These are phyloP conservation scores for Megaceryle alcyon DNA, from an alignment of 2,797 vertebrate genomes.

Conservation along the genomic window DNA sequence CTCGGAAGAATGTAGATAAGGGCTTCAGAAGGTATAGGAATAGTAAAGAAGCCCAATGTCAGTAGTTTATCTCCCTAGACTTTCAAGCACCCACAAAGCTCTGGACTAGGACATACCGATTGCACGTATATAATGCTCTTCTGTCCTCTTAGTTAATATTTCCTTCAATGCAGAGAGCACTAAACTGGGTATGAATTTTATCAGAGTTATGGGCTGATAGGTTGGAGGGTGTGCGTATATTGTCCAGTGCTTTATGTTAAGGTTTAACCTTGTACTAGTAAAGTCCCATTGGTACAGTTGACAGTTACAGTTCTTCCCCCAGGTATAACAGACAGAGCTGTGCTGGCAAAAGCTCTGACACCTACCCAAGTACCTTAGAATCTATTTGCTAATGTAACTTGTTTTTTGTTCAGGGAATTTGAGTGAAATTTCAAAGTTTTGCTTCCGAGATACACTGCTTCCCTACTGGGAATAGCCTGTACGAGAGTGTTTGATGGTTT, in stretches of 20 bases:
- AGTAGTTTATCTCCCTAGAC: not conserved
- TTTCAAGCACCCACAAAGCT: not conserved
- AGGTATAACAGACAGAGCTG: not conserved
- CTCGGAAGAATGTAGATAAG: not conserved
- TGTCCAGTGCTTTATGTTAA: not conserved
- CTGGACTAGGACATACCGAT: not conserved
- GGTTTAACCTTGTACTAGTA: not conserved
- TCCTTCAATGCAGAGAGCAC: not conserved
- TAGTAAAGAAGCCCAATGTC: not conserved
- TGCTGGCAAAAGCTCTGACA: not conserved
- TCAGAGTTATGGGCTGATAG: fast-evolving
- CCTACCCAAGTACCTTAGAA: not conserved
- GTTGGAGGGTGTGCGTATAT: not conserved
- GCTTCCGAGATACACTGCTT: not conserved
- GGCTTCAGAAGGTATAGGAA: not conserved
- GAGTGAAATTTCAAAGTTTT: not conserved
- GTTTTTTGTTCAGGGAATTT: not conserved
- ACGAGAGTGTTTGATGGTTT: not conserved
- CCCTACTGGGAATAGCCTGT: not conserved
- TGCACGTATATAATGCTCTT: not conserved
- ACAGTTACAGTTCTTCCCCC: not conserved
- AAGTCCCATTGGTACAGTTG: fast-evolving
- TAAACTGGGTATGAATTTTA: not conserved
- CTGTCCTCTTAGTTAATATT: not conserved
- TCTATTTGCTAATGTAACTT: not conserved